These are phyloP conservation scores for Trinectes maculatus DNA, from an alignment of 2,113 vertebrate genomes.

Conservation along the genomic window DNA sequence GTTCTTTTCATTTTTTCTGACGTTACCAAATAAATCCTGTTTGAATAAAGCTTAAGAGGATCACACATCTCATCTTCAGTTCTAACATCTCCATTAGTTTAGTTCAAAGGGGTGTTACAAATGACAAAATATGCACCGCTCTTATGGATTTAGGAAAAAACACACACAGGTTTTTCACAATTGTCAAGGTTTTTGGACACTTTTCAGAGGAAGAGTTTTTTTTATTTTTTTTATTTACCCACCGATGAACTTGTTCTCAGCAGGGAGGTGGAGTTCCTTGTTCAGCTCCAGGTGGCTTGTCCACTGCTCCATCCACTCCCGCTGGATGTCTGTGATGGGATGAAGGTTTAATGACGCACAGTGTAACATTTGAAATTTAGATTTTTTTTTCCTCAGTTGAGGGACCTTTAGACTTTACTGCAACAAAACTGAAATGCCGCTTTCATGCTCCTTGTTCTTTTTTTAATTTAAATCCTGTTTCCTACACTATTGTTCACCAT, in stretches of 20 bases:
- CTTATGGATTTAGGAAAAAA: neutral
- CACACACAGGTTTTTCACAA: too few relatives aligned
- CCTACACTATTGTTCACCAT: constrained; percentile 13
- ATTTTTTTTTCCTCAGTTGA: constrained; percentile 1
- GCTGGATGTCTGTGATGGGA: constrained; percentile 87
- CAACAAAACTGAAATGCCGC: neutral
- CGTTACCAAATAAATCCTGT: neutral
- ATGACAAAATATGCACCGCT: constrained; percentile 10
- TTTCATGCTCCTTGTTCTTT: too few relatives aligned
- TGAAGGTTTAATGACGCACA: neutral
- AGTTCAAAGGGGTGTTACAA: constrained; percentile 8
- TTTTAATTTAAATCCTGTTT: neutral
- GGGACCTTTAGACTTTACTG: neutral
- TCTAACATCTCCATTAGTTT: constrained; percentile 4
- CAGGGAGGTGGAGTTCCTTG: constrained; percentile 90
- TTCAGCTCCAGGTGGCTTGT: constrained; percentile 86
- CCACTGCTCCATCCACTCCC: constrained; percentile 89
- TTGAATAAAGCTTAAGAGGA: neutral
- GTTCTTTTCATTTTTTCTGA: neutral
- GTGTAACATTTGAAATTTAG: neutral
- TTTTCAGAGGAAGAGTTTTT: too few relatives aligned
- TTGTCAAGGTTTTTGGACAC: neutral
- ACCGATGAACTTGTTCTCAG: constrained; percentile 97
- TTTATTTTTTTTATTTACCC: constrained; percentile 50
- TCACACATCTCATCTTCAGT: neutral